Evolutionary conservation across 2,888 invertebrate species (phyloP), one percentile per base, ranked within the genome.

Genomic region (Drosophila suboccidentalis): DNA sequence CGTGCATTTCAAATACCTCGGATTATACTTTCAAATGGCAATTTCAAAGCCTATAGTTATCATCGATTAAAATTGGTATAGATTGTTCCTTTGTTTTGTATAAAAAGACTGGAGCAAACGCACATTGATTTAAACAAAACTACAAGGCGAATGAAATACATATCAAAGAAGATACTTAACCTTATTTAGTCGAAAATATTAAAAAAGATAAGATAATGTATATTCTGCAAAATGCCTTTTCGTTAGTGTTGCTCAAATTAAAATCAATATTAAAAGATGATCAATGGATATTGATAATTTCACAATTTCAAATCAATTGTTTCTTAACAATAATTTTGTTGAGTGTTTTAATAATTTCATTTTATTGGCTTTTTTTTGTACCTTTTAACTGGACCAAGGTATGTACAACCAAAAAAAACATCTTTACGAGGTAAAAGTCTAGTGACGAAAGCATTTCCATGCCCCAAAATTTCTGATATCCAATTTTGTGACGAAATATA

Each of bases 301-400:
- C 46, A 26, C 22, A 57, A 15, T 4, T 36, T 19, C 11, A 19
- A 39, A 13, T 39, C 2, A 43, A 13, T n/a, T 13, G 8, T 36
- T 11, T 55, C 3, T 1, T 43, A 10, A 46, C 55, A 19, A 11
- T 65, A 29, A 10, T 32, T 46, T 38, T 50, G 2, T 0, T 57
- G 9, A 32, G 75, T 46, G 3, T 66, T 13, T 4, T 75, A 6
- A 11, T 26, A 13, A 3, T 63, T 8, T 29, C 46, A 19, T 29
- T 77, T 17, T 90, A 89, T 64, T 90, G 90, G 90, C 10, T 89
- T 17, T 80, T 85, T 72, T 90, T 72, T 65, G 67, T 87, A 15
- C 91, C 91, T 11, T 64, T 80, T 32, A 78, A 80, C 67, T 91
- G 90, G 89, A 81, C 58, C 22, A 82, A 80, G 83, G 91, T 91